Base-by-base conservation (phyloP, 2,797 vertebrate species). In the Kryptopterus vitreolus region DNA sequence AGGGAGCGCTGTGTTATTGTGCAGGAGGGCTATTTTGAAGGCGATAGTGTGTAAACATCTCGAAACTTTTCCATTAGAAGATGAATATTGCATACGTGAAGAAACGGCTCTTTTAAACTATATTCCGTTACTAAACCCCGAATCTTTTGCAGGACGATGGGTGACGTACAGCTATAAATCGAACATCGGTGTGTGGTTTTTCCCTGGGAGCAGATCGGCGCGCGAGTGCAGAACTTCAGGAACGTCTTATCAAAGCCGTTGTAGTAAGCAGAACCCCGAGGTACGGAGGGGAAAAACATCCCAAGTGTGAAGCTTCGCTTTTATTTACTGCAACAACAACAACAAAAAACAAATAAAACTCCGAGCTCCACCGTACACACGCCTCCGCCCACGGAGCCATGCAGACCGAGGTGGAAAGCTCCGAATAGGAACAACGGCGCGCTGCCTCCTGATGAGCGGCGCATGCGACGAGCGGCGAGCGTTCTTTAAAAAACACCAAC, bases 301-400 rank as follows among this genome's bases (percentile, higher is more conserved):
- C 22, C 4, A 22, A n/a, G 70, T 57, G 50, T 0, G 22, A 52
- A 20, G 38, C 15, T 26, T 33, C 2, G n/a, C 68, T 62, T 79
- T 71, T 29, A 38, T 71, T 48, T 22, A 55, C 68, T 26, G 55
- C 58, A 71, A 66, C 29, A 71, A 78, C n/a, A n/a, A n/a, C n/a
- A n/a, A n/a, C n/a, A n/a, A n/a, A n/a, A n/a, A n/a, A n/a, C n/a
- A 78, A 78, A 58, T 18, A 43, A 43, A 43, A 10, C 38, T 43
- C 24, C 9, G 43, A 59, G 58, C 55, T 20, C 7, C 26, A 2
- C 3, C 3, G 33, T 12, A 59, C 16, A 15, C 15, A 3, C 50
- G 7, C 70, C 68, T 52, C 15, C 22, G 2, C 68, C 68, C 68
- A 52, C 68, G 26, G 46, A 38, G n/a, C n/a, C n/a, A n/a, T n/a